These are phyloP conservation scores for Criorhina ranunculi DNA, from an alignment of 2,888 invertebrate genomes.

Conservation along the genomic window DNA sequence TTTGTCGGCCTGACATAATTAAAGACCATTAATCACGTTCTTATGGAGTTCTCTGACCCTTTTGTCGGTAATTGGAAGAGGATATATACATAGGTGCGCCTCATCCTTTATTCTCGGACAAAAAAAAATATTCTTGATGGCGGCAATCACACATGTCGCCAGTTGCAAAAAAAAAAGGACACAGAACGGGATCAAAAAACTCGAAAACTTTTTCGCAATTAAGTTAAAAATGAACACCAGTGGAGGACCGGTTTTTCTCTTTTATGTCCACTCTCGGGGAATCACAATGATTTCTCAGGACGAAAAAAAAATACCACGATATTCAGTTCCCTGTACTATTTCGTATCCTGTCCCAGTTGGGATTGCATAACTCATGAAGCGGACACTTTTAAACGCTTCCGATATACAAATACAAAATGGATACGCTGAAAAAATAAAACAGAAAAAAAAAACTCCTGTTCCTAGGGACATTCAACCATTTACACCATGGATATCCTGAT, in stretches of 20 bases:
- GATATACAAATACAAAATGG: conserved; percentile 53
- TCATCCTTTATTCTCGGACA: neutral
- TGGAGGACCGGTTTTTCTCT: conserved; percentile 18
- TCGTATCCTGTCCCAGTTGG: conserved; percentile 51
- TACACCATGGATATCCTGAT: conserved; percentile 67
- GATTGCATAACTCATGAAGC: conserved; percentile 73
- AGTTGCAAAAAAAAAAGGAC: conserved; percentile 15
- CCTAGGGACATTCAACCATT: conserved; percentile 58
- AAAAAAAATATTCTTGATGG: conserved; percentile 52
- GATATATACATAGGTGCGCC: conserved; percentile 1
- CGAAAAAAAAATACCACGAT: conserved; percentile 1
- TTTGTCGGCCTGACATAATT: conserved; percentile 83
- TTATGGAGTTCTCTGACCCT: conserved; percentile 80
- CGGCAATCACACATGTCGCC: conserved; percentile 74
- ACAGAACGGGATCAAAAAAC: conserved; percentile 43
- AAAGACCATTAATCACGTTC: conserved; percentile 84
- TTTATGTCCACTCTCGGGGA: conserved; percentile 22
- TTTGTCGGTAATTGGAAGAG: conserved; percentile 32
- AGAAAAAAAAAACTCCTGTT: conserved; percentile 23
- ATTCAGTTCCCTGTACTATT: conserved; percentile 5
- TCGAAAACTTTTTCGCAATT: conserved; percentile 73
- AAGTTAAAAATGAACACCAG: conserved; percentile 74
- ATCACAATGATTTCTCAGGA: conserved; percentile 54
- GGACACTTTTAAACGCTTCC: conserved; percentile 67
- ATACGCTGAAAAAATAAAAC: conserved; percentile 24